These are phyloP conservation scores for Pherbina coryleti DNA, from an alignment of 2,888 invertebrate species.

Conservation along the genomic window DNA sequence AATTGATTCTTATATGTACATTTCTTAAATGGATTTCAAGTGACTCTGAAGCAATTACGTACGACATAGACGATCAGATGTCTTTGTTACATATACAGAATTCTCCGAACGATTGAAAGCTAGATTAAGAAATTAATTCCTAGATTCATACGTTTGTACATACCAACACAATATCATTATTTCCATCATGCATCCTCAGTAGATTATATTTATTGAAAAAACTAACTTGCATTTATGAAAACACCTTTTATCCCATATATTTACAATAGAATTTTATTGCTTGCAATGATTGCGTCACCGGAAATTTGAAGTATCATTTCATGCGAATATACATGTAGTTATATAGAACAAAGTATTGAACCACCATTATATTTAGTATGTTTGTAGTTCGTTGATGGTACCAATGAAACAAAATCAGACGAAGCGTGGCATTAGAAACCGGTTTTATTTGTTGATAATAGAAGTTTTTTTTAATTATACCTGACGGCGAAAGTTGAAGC, in stretches of 20 bases:
- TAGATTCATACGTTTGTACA: too few species aligned
- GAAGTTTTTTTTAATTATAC: neutral
- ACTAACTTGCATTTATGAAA: neutral
- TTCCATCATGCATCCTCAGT: too few species aligned
- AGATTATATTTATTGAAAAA: too few species aligned
- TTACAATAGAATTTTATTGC: neutral
- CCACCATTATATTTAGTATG: too few species aligned
- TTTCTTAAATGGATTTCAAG: too few species aligned
- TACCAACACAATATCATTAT: too few species aligned
- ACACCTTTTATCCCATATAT: neutral
- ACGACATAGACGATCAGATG: too few species aligned
- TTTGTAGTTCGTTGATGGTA: neutral
- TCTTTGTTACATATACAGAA: too few species aligned
- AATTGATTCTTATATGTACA: too few species aligned
- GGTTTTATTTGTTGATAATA: slow-evolving; percentile 4
- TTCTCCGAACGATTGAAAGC: too few species aligned
- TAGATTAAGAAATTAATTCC: too few species aligned
- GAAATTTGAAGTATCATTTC: slow-evolving; percentile 33
- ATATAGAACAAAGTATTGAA: neutral
- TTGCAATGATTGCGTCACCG: slow-evolving; percentile 47
- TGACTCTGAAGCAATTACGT: too few species aligned
- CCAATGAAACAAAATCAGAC: neutral
- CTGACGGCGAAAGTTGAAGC: neutral
- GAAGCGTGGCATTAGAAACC: slow-evolving; percentile 16
- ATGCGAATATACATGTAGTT: neutral